phyloP scores from a whole-genome alignment of 2,888 invertebrate genomes.

The Ectemnius cavifrons region DNA sequence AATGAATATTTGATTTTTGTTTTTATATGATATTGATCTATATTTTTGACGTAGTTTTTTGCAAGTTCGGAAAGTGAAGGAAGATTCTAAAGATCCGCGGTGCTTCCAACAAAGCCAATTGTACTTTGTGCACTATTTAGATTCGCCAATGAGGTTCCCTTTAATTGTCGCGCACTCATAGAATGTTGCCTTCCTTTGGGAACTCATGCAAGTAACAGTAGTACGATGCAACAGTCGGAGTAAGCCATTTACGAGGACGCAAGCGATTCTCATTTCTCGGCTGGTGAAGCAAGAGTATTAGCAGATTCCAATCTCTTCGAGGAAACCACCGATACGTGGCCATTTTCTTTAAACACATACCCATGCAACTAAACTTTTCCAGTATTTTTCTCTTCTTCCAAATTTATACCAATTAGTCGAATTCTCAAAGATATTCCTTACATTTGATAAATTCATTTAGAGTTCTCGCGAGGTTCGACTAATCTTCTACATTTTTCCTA shows the following conservation, averaged over 20 bases:
- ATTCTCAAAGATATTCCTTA: no score
- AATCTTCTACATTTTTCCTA: no score
- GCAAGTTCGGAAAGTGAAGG: no score
- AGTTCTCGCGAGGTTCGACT: no score
- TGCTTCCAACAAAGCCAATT: neutral
- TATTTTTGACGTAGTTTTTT: no score
- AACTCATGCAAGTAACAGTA: neutral
- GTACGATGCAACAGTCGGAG: constrained; percentile 4
- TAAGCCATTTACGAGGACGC: constrained; percentile 19
- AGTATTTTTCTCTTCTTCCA: no score
- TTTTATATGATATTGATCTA: no score
- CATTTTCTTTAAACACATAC: neutral
- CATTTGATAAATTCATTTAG: no score
- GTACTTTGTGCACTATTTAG: neutral
- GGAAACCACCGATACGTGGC: neutral
- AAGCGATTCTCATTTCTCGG: constrained; percentile 28
- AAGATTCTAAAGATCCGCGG: no score
- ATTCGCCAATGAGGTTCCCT: neutral
- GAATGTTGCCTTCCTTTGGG: constrained; percentile 9
- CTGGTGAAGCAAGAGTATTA: constrained; percentile 28
- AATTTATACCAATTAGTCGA: no score
- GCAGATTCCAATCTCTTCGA: constrained; percentile 10
- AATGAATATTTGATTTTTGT: no score
- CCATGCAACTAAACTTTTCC: no score
- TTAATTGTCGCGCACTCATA: neutral